Evolutionary conservation across 2,797 vertebrate species (phyloP).

Genomic region (Paratrypauchen microcephalus): DNA sequence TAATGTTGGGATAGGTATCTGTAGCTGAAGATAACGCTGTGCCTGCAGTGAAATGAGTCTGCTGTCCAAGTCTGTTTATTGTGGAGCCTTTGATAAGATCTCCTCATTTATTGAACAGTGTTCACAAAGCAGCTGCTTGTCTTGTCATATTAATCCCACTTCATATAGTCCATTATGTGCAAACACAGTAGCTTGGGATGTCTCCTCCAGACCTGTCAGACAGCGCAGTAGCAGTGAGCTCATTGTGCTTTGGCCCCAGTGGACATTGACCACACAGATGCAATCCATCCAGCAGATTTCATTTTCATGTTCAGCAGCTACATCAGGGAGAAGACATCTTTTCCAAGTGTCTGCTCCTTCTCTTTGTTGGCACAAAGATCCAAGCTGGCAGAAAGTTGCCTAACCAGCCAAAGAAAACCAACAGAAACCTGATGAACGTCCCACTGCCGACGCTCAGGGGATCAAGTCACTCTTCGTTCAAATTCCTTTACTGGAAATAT

Average conservation of each 20-base stretch:
- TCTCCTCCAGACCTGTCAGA: conserved; percentile 9
- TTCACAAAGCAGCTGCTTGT: conserved; percentile 20
- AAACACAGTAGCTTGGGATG: conserved; percentile 28
- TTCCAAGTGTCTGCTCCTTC: conserved; percentile 61
- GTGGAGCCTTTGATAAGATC: conserved; percentile 38
- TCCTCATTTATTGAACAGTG: conserved; percentile 33
- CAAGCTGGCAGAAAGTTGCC: conserved; percentile 38
- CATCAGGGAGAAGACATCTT: conserved; percentile 32
- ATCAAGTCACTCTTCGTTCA: conserved; percentile 56
- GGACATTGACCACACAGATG: conserved; percentile 51
- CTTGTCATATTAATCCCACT: conserved; percentile 46
- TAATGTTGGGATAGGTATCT: conserved; percentile 33
- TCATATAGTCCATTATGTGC: conserved; percentile 7
- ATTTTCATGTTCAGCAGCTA: conserved; percentile 55
- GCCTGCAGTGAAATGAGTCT: conserved; percentile 38
- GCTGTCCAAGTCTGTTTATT: conserved; percentile 36
- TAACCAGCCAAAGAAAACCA: conserved; percentile 62
- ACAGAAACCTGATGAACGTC: conserved; percentile 59
- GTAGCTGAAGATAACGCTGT: conserved; percentile 48
- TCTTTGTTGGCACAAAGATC: conserved; percentile 39
- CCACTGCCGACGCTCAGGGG: conserved; percentile 37
- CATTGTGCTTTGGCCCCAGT: conserved; percentile 15
- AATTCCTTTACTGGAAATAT: conserved; percentile 60
- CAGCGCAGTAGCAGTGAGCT: background rate
- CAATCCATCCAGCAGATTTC: conserved; percentile 55